phyloP scores from a whole-genome alignment of 2,888 invertebrate genomes.

The Hypena proboscidalis region DNA sequence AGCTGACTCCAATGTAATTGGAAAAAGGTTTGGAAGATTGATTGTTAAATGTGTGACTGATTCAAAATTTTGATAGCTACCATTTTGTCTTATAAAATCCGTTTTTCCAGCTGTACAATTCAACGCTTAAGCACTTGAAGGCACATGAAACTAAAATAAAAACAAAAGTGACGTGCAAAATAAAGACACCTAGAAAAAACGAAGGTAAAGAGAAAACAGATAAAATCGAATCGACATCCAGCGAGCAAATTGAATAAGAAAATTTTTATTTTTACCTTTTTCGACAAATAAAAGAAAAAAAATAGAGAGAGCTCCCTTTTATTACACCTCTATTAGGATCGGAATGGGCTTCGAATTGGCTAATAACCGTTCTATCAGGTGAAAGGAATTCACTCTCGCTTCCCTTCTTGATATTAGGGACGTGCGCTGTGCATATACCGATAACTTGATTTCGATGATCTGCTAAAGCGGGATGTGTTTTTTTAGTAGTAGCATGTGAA shows the following conservation, averaged over 20 bases:
- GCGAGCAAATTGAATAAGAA: constrained; percentile 76
- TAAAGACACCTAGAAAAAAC: constrained; percentile 18
- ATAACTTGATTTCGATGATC: constrained; percentile 37
- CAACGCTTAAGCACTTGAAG: background rate
- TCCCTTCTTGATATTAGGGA: constrained; percentile 54
- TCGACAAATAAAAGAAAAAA: constrained; percentile 71
- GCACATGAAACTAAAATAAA: background rate
- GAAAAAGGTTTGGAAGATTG: too few species aligned
- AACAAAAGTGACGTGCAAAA: constrained; percentile 7
- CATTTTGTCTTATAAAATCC: too few species aligned
- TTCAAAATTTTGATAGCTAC: too few species aligned
- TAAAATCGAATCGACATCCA: constrained; percentile 41
- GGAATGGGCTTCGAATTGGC: constrained; percentile 82
- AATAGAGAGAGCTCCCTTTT: constrained; percentile 75
- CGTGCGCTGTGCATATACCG: constrained; percentile 40
- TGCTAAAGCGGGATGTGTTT: constrained; percentile 9
- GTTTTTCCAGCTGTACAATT: too few species aligned
- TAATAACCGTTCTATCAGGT: constrained; percentile 85
- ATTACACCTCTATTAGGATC: constrained; percentile 83
- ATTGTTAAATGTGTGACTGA: too few species aligned
- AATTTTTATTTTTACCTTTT: constrained; percentile 64
- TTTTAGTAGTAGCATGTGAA: too few species aligned
- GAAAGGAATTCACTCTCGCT: constrained; percentile 81
- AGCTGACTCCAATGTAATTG: too few species aligned
- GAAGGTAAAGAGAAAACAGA: constrained; percentile 35